A percentile compares a stretch with the other conserved stretches of the same genome.
These are phyloP conservation scores for Ceratina japonica DNA, from an alignment of 1,140 invertebrate species.

Conservation along the genomic window DNA sequence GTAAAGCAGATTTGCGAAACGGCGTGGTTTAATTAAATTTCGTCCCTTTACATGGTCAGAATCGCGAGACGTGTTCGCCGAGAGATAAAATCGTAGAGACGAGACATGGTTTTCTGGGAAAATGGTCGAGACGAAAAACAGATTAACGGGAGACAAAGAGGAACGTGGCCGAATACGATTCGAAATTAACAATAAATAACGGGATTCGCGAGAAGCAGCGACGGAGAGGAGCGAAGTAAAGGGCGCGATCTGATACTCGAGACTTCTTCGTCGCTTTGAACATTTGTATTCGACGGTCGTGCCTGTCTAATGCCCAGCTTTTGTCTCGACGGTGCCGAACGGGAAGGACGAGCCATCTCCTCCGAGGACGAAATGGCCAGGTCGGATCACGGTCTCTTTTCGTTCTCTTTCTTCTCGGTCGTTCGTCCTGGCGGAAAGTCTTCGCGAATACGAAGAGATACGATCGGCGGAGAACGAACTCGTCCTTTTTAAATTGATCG, in stretches of 20 bases:
- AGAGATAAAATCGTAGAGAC: neutral
- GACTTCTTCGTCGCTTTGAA: constrained; percentile 26
- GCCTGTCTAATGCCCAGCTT: constrained; percentile 66
- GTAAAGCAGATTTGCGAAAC: neutral
- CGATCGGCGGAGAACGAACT: neutral
- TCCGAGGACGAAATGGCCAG: constrained; percentile 58
- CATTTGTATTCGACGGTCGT: constrained; percentile 69
- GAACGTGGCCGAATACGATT: neutral
- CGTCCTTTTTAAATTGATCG: too few species aligned
- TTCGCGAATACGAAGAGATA: neutral
- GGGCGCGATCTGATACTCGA: constrained; percentile 43
- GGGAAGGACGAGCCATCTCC: constrained; percentile 50
- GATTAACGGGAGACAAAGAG: neutral
- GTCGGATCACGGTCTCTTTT: constrained; percentile 12
- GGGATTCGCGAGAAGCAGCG: neutral
- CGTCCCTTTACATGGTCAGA: too few species aligned
- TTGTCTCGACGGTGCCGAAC: constrained; percentile 62
- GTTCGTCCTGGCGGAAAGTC: neutral
- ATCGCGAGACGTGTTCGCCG: too few species aligned
- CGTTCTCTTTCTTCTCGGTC: neutral
- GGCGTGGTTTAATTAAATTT: too few species aligned
- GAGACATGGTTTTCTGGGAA: too few species aligned
- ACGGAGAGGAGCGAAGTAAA: constrained; percentile 16
- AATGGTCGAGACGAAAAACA: neutral
- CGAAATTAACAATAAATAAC: constrained; percentile 1